Evolutionary conservation across 2,797 vertebrate species (phyloP), one percentile per base, ranked within the genome.

Genomic region (Oreortyx pictus): DNA sequence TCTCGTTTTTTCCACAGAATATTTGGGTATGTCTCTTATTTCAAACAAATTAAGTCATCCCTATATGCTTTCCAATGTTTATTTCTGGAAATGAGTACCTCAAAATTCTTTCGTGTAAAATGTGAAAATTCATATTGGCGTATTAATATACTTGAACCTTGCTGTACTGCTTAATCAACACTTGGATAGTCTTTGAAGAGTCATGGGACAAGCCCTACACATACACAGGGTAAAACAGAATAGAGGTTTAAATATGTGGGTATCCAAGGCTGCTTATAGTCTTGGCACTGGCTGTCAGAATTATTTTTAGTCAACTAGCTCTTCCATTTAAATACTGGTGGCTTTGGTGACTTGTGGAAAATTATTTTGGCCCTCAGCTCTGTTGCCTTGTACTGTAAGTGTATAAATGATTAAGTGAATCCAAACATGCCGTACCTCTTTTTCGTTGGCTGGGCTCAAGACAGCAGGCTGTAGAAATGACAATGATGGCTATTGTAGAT

Each of bases 401-500:
- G 3, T 80, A 44, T 44, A 62, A 82, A 66, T 44, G 23, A 37
- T 12, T 68, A 84, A 71, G 39, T 68, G 46, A 11, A 91, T 12
- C 44, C 54, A 82, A 66, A 72, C 4, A 13, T 15, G 25, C 24
- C 14, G 35, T 44, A 46, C 5, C 9, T 73, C 2, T 84, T 79
- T 88, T 93, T 76, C 52, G 68, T 14, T 71, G 44, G 29, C 41
- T 83, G 52, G 62, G 78, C 18, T 35, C 8, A 44, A 79, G 81
- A 67, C 41, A 77, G n/a, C 46, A 86, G 64, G 41, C 66, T 71
- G 15, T 89, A 65, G 74, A 79, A 90, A 86, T 67, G 31, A 89
- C 78, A 56, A 43, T 70, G 43, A 70, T 89, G 44, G 14, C 18
- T 94, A 33, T 82, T 92, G 73, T 80, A 88, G 89, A 54, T 72